A percentile compares a stretch with the other conserved stretches of the same genome.
Evolutionary conservation across 1,140 invertebrate species (phyloP).

Genomic region (Gonioctena quinquepunctata): DNA sequence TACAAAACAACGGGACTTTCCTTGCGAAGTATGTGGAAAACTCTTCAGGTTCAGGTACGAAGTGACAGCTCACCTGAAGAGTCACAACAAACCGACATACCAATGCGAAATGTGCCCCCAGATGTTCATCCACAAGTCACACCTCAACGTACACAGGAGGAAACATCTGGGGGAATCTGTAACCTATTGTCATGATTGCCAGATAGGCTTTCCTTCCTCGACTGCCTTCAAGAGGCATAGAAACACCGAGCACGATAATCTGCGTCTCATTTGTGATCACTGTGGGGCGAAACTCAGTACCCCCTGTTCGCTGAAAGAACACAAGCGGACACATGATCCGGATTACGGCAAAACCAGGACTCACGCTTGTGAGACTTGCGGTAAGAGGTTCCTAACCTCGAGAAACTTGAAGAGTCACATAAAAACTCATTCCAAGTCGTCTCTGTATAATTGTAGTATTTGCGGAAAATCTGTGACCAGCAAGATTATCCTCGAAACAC

Average conservation of each 20-base stretch:
- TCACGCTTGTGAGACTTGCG: conserved; percentile 40
- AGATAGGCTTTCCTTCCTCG: conserved; percentile 37
- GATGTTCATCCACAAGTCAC: conserved; percentile 70
- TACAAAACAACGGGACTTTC: conserved; percentile 10
- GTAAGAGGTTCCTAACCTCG: conserved; percentile 27
- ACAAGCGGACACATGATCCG: conserved; percentile 36
- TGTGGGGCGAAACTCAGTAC: conserved; percentile 37
- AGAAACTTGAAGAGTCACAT: conserved; percentile 59
- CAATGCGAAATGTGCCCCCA: conserved; percentile 55
- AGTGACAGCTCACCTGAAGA: conserved; percentile 29
- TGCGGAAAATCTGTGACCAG: conserved; percentile 57
- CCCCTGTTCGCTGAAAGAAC: conserved; percentile 39
- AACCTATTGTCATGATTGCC: conserved; percentile 37
- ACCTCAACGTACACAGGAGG: conserved; percentile 68
- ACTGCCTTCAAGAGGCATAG: conserved; percentile 32
- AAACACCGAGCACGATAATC: conserved; percentile 30
- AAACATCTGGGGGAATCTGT: conserved; percentile 61
- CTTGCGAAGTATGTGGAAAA: conserved; percentile 46
- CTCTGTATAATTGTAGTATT: conserved; percentile 55
- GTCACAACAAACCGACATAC: conserved; percentile 43
- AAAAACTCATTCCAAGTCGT: conserved; percentile 70
- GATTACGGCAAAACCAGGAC: conserved; percentile 17
- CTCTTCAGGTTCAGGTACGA: conserved; percentile 40
- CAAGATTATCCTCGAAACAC: conserved; percentile 43
- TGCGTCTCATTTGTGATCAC: conserved; percentile 38